A percentile compares a stretch with the other conserved stretches of the same genome.
Evolutionary conservation across 2,113 vertebrate species (phyloP).

Genomic region (Melanocharis versteri): DNA sequence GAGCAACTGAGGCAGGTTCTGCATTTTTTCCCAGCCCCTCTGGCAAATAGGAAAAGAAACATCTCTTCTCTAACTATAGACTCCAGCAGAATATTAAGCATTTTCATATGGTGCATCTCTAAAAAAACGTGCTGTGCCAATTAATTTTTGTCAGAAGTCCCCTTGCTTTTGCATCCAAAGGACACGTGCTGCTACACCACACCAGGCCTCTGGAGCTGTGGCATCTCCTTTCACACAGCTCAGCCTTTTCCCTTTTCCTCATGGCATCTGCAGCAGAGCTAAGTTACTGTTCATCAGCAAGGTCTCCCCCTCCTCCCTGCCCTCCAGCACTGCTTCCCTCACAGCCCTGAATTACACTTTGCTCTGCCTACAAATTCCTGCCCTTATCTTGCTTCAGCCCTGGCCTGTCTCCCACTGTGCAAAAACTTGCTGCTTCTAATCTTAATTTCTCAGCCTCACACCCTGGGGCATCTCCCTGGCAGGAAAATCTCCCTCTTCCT

Average conservation of each 20-base stretch:
- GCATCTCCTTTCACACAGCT: background rate
- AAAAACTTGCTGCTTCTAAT: background rate
- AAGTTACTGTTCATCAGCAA: background rate
- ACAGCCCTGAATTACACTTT: background rate
- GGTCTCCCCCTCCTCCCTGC: background rate
- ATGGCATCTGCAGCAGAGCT: background rate
- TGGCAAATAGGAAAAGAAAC: background rate
- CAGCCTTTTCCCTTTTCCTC: background rate
- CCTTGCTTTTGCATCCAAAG: background rate
- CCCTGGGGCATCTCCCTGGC: background rate
- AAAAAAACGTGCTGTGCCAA: background rate
- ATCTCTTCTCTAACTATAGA: background rate
- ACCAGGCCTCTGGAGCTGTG: background rate
- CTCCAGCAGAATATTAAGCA: background rate
- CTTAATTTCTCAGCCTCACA: background rate
- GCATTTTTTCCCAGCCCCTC: background rate
- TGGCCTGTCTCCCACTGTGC: background rate
- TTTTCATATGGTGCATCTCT: background rate
- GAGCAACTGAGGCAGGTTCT: background rate
- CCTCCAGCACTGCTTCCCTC: background rate
- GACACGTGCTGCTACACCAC: background rate
- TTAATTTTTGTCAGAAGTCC: background rate
- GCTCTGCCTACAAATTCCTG: background rate
- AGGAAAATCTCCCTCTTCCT: background rate
- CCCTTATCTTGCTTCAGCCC: background rate